Percentiles rank a stretch among this genome's conserved stretches.
These are phyloP conservation scores for Trogon melanurus DNA, from an alignment of 2,113 vertebrate genomes.

Conservation along the genomic window DNA sequence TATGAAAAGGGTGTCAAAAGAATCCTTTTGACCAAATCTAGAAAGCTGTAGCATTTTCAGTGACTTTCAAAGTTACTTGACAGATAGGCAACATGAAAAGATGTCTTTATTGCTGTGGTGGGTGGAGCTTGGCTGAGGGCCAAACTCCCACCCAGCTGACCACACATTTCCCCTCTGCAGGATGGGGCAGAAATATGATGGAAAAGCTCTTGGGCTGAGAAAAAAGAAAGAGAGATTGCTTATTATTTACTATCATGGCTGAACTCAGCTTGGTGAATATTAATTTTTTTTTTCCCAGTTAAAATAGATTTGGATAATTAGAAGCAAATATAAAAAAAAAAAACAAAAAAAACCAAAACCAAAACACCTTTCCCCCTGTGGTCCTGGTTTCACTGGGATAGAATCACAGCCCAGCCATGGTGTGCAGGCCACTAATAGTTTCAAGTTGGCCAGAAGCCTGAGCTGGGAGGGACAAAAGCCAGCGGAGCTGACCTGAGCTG, in stretches of 20 bases:
- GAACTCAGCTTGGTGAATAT: not conserved
- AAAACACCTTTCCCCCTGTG: too few species aligned
- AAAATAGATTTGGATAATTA: not conserved
- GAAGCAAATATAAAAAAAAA: not conserved
- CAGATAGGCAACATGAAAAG: not conserved
- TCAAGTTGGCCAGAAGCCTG: too few species aligned
- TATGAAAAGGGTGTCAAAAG: not conserved
- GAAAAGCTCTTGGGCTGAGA: not conserved
- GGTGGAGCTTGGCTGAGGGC: not conserved
- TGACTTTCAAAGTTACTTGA: not conserved
- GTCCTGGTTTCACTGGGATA: too few species aligned
- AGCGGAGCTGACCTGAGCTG: too few species aligned
- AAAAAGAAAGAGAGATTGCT: not conserved
- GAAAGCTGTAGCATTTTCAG: not conserved
- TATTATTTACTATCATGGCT: not conserved
- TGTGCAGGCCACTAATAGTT: too few species aligned
- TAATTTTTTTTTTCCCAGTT: not conserved
- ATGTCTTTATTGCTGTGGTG: not conserved
- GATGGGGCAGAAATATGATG: not conserved
- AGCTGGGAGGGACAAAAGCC: too few species aligned
- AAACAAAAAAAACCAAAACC: not conserved
- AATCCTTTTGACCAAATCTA: not conserved
- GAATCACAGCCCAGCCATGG: too few species aligned
- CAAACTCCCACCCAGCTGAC: not conserved
- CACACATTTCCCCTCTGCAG: not conserved